These are phyloP conservation scores for Coregonus sp. DNA, from an alignment of 2,797 vertebrate species.

Conservation along the genomic window DNA sequence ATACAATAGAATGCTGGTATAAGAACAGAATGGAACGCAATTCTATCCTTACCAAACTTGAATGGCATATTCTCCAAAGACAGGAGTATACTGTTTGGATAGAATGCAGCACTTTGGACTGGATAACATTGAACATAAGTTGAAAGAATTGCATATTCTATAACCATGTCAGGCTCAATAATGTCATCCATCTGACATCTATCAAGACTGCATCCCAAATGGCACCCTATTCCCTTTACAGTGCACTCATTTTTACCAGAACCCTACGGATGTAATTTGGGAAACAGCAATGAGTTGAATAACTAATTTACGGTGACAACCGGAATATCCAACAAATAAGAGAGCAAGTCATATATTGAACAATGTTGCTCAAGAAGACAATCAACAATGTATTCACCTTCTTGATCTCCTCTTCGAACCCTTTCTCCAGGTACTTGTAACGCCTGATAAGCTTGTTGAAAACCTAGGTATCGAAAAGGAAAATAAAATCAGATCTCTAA, in stretches of 20 bases:
- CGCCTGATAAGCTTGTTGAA: constrained; percentile 99
- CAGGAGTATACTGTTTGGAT: background rate
- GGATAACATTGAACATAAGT: background rate
- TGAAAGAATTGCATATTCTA: background rate
- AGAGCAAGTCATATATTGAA: background rate
- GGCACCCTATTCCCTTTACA: background rate
- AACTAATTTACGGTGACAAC: background rate
- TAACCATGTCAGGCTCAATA: background rate
- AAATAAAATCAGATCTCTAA: background rate
- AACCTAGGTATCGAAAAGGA: constrained; percentile 73
- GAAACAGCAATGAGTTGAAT: background rate
- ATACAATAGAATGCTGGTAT: background rate
- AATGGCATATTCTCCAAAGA: background rate
- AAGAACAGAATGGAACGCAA: background rate
- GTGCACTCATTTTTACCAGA: background rate
- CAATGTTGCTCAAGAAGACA: background rate
- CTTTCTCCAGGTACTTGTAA: constrained; percentile 98
- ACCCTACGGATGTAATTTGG: background rate
- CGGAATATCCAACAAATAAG: background rate
- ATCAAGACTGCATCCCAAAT: background rate
- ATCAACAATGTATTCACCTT: constrained; percentile 76
- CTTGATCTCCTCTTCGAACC: constrained; percentile 97
- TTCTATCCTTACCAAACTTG: background rate
- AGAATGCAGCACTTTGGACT: background rate
- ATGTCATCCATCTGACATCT: background rate